Evolutionary conservation across 2,113 vertebrate species (phyloP), one percentile per base, ranked within the genome.

Genomic region (Corythornis vintsioides): DNA sequence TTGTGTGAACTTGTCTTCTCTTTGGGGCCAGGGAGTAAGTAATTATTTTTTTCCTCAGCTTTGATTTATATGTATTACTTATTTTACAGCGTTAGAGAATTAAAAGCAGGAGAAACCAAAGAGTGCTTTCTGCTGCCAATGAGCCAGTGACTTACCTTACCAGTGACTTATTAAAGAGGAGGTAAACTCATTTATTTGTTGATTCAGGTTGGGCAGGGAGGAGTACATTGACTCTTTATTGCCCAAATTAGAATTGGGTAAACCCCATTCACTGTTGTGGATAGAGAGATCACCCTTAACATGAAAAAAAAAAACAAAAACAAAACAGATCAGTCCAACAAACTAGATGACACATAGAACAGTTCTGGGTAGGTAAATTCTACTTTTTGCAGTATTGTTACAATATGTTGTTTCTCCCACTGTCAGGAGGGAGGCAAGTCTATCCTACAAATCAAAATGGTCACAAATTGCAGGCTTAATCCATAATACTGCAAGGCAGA

Each of bases 161-260:
- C 35, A 35, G 35, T 35, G 35, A 35, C 35, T 35, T 35, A 93
- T 93, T 95, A 90, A 88, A 80, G 31, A 86, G 55, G 66, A 72
- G 15, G 22, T 72, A 69, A 93, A 85, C 40, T 89, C 55, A 70
- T 87, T 73, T 91, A 75, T 94, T 83, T 86, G 79, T 92, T 88
- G 90, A 79, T 93, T 93, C 67, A 86, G n/a, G 50, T 26, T 69
- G 81, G 72, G 72, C 72, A 91, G 79, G 86, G 79, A 94, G 40
- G 24, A 85, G 63, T 48, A 40, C 0, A 0, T 53, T 88, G 79
- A 76, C 59, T 78, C 88, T 81, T 88, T 69, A 25, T 26, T 76
- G 86, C 20, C 63, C 72, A 53, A 40, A 75, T 63, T 26, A 87
- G 50, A 75, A 79, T 10, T 70, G 69, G 6, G 38, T 78, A 71